Conservation (phyloP, 2,797 vertebrate genomes). For the Sebastes oblongus region DNA sequence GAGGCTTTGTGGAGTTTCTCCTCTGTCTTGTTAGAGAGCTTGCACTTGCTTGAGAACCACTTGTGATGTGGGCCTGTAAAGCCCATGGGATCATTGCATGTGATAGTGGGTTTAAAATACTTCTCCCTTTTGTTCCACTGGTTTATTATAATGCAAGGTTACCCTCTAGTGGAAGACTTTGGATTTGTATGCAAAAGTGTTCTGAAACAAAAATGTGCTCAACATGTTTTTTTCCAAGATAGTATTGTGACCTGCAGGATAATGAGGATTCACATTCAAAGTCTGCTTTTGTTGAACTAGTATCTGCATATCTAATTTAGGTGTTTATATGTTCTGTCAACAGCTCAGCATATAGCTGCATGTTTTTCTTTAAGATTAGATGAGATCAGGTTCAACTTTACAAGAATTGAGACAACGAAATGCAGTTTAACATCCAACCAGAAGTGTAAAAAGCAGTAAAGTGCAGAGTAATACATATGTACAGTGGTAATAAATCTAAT, state of each 20-base stretch:
- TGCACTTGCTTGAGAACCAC: neutral
- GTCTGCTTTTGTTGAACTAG: neutral
- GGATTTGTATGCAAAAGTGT: neutral
- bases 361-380: neutral
- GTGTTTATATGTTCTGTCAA: neutral
- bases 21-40: neutral
- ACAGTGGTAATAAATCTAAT: neutral
- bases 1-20: neutral
- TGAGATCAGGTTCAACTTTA: neutral
- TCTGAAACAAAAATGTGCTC: neutral
- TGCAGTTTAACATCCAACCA: neutral
- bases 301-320: neutral
- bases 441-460: neutral
- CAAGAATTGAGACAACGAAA: neutral
- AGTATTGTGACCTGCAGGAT: neutral
- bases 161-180: constrained; percentile 53
- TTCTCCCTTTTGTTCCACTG: neutral
- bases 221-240: neutral
- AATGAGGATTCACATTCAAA: neutral
- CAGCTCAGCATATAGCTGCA: neutral
- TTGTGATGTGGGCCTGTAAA: neutral
- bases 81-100: neutral
- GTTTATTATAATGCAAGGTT: constrained; percentile 13
- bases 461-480: neutral
- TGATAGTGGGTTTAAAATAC: neutral